Evolutionary conservation across 2,113 vertebrate genomes (phyloP).

Genomic region (Percopsis transmontana): DNA sequence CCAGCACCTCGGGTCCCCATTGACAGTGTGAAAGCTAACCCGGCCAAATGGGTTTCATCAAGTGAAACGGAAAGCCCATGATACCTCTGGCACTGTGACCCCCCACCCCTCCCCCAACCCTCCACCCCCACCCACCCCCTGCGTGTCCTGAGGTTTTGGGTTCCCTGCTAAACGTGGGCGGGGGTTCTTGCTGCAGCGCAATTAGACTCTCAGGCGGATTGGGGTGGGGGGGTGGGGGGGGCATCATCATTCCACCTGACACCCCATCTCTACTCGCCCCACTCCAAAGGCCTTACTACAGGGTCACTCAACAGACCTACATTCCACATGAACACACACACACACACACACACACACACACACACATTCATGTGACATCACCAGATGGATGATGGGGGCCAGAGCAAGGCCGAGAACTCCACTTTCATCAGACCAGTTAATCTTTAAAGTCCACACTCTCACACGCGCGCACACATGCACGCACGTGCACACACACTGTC

Average conservation of each 20-base stretch:
- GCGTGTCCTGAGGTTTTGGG: conserved; percentile 43
- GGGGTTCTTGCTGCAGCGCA: conserved; percentile 2
- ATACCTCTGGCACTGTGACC: conserved; percentile 52
- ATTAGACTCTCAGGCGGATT: background rate
- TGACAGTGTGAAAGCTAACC: conserved; percentile 66
- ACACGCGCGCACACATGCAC: background rate
- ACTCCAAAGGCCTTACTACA: conserved; percentile 48
- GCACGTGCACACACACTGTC: conserved; percentile 15
- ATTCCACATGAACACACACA: conserved; percentile 24
- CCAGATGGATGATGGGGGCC: conserved; percentile 63
- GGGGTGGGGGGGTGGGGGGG: background rate
- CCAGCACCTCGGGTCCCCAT: conserved; percentile 47
- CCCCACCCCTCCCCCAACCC: background rate
- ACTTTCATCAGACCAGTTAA: conserved; percentile 58
- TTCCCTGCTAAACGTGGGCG: conserved; percentile 37
- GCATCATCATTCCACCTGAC: conserved; percentile 56
- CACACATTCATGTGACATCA: conserved; percentile 53
- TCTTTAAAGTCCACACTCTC: conserved; percentile 50
- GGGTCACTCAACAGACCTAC: conserved; percentile 54
- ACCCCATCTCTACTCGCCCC: conserved; percentile 33
- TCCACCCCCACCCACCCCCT: conserved; percentile 10
- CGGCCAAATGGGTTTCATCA: conserved; percentile 69
- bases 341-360: conserved; percentile 6
- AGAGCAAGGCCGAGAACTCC: conserved; percentile 56
- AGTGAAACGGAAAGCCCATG: conserved; percentile 64